Percentiles rank a stretch among this genome's conserved stretches.
These are phyloP conservation scores for Mycetomoellerius zeteki DNA, from an alignment of 1,140 invertebrate species.

Conservation along the genomic window DNA sequence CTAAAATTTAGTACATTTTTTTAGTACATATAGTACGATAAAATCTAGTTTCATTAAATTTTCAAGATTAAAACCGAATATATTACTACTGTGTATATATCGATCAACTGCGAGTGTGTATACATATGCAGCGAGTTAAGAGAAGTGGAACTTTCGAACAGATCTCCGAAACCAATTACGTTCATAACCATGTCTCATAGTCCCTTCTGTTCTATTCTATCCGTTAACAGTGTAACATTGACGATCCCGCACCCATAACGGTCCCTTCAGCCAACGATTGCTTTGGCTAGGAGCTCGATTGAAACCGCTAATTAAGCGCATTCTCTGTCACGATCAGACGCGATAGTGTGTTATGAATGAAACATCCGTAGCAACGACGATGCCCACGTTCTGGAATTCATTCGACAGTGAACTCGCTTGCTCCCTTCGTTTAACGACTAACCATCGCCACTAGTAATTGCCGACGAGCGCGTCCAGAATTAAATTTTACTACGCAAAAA, in stretches of 20 bases:
- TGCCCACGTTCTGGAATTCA: constrained; percentile 27
- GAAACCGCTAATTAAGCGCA: constrained; percentile 55
- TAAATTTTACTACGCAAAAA: constrained; percentile 59
- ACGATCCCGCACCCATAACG: neutral
- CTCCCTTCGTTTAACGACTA: constrained; percentile 58
- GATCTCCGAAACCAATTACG: constrained; percentile 29
- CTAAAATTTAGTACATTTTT: too few relatives aligned
- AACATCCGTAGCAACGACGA: constrained; percentile 37
- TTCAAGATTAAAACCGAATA: neutral
- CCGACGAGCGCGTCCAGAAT: constrained; percentile 48
- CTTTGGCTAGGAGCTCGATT: constrained; percentile 38
- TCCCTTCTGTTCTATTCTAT: constrained; percentile 25
- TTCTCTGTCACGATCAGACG: constrained; percentile 53
- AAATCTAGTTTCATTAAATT: neutral
- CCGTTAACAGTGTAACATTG: constrained; percentile 26
- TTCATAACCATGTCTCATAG: constrained; percentile 16
- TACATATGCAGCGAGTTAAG: neutral
- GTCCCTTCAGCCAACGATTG: constrained; percentile 41
- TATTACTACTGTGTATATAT: neutral
- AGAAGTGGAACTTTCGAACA: constrained; percentile 6
- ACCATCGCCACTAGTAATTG: constrained; percentile 47
- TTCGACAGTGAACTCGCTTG: constrained; percentile 23
- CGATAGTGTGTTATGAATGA: constrained; percentile 52
- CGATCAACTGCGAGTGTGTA: neutral
- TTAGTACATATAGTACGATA: neutral